These are phyloP conservation scores for Colinus virginianus DNA, from an alignment of 2,113 vertebrate species.

Conservation along the genomic window DNA sequence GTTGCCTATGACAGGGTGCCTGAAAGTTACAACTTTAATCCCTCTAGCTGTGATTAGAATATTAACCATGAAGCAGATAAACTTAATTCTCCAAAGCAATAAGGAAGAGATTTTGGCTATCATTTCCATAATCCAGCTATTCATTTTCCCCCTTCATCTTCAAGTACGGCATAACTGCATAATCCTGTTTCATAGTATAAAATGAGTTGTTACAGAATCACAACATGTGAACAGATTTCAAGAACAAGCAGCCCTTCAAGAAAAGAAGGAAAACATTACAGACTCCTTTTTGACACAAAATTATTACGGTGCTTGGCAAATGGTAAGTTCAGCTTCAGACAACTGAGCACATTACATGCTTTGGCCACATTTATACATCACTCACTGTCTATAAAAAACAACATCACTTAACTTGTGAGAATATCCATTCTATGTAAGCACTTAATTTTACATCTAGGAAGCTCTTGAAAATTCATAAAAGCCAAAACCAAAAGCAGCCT, in stretches of 20 bases:
- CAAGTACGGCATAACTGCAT: background rate
- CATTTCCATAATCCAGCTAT: background rate
- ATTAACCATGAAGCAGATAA: background rate
- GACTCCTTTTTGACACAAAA: conserved; percentile 41
- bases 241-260: background rate
- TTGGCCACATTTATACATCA: conserved; percentile 54
- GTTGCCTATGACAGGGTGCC: background rate
- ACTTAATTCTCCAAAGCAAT: background rate
- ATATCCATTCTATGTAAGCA: conserved; percentile 2
- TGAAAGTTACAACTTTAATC: background rate
- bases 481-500: conserved; percentile 17
- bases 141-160: background rate
- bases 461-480: conserved; percentile 41
- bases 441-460: background rate
- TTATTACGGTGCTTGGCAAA: conserved; percentile 49
- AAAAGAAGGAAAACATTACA: conserved; percentile 37
- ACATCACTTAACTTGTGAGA: background rate
- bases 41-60: background rate
- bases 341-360: conserved; percentile 20
- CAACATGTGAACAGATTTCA: background rate
- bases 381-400: conserved; percentile 48
- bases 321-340: conserved; percentile 38
- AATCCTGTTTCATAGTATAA: background rate
- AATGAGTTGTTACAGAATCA: background rate
- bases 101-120: background rate